phyloP scores from a whole-genome alignment of 2,888 invertebrate genomes.

The Dicranocentrus wangi region DNA sequence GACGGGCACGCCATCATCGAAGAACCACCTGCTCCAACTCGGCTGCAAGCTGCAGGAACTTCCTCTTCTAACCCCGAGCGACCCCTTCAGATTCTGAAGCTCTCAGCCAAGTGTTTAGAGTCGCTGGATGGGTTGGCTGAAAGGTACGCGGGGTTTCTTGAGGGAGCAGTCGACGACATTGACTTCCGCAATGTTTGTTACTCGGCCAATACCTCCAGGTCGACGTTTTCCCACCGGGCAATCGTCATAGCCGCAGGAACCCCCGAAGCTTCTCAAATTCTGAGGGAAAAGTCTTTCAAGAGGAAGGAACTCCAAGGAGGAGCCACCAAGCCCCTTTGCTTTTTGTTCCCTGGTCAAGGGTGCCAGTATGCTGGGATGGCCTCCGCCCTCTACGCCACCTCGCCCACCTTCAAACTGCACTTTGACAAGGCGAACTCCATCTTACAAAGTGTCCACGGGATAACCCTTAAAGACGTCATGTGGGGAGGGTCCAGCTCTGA shows the following conservation, averaged over 20 bases:
- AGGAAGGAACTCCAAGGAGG: not conserved
- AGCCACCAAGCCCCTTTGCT: not conserved
- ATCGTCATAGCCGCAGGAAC: slow-evolving; percentile 15
- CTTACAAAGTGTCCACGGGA: not conserved
- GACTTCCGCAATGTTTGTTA: slow-evolving; percentile 30
- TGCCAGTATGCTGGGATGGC: slow-evolving; percentile 37
- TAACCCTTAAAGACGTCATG: slow-evolving; percentile 5
- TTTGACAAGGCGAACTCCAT: slow-evolving; percentile 33
- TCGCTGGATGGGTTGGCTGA: slow-evolving; percentile 23
- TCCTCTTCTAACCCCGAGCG: not conserved
- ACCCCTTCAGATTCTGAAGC: slow-evolving; percentile 7
- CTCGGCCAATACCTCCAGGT: slow-evolving; percentile 31
- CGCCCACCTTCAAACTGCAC: slow-evolving; percentile 14
- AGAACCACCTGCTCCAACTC: slow-evolving; percentile 28
- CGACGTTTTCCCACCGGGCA: slow-evolving; percentile 12
- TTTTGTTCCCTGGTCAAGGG: slow-evolving; percentile 18
- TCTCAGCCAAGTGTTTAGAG: slow-evolving; percentile 44
- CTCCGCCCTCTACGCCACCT: not conserved
- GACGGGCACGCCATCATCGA: slow-evolving; percentile 41
- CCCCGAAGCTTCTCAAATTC: slow-evolving; percentile 10
- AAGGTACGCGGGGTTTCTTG: slow-evolving; percentile 10
- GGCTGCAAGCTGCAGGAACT: not conserved
- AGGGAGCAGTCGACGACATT: not conserved
- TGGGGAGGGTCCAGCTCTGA: slow-evolving; percentile 35
- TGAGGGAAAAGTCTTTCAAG: not conserved